phyloP scores from a whole-genome alignment of 2,888 invertebrate genomes.

The Torymus texanus region DNA sequence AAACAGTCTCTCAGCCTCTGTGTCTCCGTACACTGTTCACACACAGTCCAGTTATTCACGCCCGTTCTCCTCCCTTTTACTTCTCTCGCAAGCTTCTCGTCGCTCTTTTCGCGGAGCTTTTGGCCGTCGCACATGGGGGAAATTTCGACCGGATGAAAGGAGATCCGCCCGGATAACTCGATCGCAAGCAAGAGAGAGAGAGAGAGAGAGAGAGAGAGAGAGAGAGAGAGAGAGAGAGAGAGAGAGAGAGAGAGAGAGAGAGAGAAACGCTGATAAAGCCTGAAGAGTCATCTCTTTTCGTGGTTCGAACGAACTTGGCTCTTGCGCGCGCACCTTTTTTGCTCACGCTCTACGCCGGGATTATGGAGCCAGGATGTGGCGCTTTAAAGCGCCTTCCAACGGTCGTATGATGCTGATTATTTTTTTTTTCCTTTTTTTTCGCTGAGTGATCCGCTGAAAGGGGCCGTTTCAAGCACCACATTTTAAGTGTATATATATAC shows the following conservation, averaged over 20 bases:
- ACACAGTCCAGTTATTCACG: too few species aligned
- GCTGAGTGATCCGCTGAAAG: too few species aligned
- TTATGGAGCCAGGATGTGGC: not conserved
- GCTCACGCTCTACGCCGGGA: not conserved
- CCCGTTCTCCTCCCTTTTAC: too few species aligned
- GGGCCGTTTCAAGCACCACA: too few species aligned
- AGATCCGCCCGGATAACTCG: constrained; percentile 31
- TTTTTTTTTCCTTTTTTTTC: not conserved
- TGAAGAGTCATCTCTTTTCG: constrained; percentile 5
- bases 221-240: not conserved
- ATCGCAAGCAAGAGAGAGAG: not conserved
- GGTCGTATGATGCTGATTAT: too few species aligned
- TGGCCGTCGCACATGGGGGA: too few species aligned
- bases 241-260: not conserved
- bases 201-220: not conserved
- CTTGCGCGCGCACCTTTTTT: too few species aligned
- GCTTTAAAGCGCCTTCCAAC: not conserved
- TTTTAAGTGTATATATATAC: too few species aligned
- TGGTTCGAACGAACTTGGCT: not conserved
- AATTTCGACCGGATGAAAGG: constrained; percentile 18
- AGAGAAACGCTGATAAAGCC: constrained; percentile 41
- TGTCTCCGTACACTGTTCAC: too few species aligned
- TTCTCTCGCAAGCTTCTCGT: too few species aligned
- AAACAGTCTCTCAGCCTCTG: too few species aligned
- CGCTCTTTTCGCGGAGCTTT: too few species aligned